Evolutionary conservation across 2,888 invertebrate species (phyloP).

Genomic region (Lutraria lutraria): DNA sequence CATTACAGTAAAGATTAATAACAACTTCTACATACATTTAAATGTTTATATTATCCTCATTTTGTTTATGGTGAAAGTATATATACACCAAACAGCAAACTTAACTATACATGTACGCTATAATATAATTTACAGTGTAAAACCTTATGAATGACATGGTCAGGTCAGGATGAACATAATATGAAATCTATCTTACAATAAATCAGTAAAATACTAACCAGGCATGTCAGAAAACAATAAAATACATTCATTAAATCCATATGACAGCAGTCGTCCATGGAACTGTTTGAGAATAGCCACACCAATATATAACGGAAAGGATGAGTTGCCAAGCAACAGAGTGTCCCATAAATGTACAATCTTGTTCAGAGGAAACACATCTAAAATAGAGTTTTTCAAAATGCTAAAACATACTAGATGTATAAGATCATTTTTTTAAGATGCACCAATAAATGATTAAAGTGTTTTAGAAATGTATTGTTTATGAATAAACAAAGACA

Average conservation of each 20-base stretch:
- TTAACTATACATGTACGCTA: no score
- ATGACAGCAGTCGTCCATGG: conserved; percentile 89
- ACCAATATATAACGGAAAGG: conserved; percentile 97
- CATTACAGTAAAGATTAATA: no score
- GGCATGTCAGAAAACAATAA: conserved; percentile 99
- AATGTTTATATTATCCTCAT: no score
- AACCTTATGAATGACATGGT: no score
- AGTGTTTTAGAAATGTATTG: no score
- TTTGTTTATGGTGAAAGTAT: no score
- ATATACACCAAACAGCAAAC: no score
- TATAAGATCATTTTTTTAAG: background rate
- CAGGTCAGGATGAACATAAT: no score
- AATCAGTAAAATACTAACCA: conserved; percentile 84
- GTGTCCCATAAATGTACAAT: conserved; percentile 99
- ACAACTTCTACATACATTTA: no score
- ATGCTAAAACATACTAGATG: background rate
- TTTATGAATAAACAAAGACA: no score
- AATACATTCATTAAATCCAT: conserved; percentile 99
- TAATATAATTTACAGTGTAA: no score
- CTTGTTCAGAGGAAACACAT: conserved; percentile 99
- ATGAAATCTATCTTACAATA: background rate
- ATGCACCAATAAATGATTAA: background rate
- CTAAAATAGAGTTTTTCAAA: conserved; percentile 87
- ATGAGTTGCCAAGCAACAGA: conserved; percentile 95
- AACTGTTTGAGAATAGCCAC: conserved; percentile 96